phyloP scores from a whole-genome alignment of 2,888 invertebrate species.

The Drosophila quinaria region DNA sequence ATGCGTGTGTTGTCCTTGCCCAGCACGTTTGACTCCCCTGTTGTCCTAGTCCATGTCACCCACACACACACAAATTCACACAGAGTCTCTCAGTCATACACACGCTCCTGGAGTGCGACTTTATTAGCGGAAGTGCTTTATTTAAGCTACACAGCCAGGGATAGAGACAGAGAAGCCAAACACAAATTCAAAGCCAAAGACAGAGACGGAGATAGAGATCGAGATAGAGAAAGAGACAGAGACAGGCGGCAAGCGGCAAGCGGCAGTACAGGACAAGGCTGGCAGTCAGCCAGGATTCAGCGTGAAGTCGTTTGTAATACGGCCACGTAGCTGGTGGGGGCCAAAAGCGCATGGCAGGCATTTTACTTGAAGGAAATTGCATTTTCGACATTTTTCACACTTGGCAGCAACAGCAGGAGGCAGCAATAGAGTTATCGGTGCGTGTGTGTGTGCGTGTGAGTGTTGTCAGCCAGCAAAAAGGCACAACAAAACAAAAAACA shows the following conservation, averaged over 20 bases:
- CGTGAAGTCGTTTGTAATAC: slow-evolving; percentile 76
- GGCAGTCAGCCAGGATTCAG: slow-evolving; percentile 57
- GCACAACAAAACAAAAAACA: slow-evolving; percentile 70
- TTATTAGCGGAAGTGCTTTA: slow-evolving; percentile 82
- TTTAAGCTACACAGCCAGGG: slow-evolving; percentile 69
- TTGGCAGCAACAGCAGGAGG: slow-evolving; percentile 60
- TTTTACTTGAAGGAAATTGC: slow-evolving; percentile 82
- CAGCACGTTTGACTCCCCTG: slow-evolving; percentile 30
- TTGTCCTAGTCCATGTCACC: slow-evolving; percentile 4
- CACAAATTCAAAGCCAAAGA: background rate
- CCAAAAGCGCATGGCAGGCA: slow-evolving; percentile 82
- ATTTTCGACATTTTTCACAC: slow-evolving; percentile 82
- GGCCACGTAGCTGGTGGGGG: slow-evolving; percentile 65
- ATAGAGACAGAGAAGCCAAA: background rate
- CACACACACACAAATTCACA: slow-evolving; percentile 31
- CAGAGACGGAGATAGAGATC: background rate
- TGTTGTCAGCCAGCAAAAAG: slow-evolving; percentile 62
- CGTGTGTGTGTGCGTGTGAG: slow-evolving; percentile 18
- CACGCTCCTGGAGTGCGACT: slow-evolving; percentile 69
- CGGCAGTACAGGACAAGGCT: slow-evolving; percentile 49
- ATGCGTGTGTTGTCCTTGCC: slow-evolving; percentile 50
- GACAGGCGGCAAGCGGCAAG: too few relatives aligned
- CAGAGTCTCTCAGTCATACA: slow-evolving; percentile 12
- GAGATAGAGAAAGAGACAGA: slow-evolving; percentile 1
- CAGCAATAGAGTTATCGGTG: slow-evolving; percentile 45